Percentiles rank a stretch among this genome's conserved stretches.
phyloP scores from a whole-genome alignment of 2,797 vertebrate genomes.

The Xenentodon cancila region DNA sequence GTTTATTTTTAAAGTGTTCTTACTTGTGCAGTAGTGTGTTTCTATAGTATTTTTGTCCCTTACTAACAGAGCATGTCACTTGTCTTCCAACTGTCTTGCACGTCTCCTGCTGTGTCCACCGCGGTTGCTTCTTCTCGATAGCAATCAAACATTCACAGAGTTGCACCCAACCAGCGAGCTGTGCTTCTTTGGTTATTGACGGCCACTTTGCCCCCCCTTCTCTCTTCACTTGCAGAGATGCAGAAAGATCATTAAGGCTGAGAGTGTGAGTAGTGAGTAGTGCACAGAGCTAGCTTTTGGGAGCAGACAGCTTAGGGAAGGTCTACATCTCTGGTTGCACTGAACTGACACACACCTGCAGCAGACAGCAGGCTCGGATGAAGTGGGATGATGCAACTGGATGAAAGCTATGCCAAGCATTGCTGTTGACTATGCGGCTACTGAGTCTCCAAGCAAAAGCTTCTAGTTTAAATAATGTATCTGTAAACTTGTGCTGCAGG shows the following conservation, averaged over 20 bases:
- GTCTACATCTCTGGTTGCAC: conserved; percentile 48
- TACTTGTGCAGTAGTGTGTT: not conserved
- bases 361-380: conserved; percentile 44
- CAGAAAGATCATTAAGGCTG: conserved; percentile 79
- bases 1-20: not conserved
- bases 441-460: conserved; percentile 43
- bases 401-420: conserved; percentile 58
- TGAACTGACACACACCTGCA: conserved; percentile 50
- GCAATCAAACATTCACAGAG: conserved; percentile 15
- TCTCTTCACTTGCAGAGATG: conserved; percentile 80
- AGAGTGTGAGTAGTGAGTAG: conserved; percentile 79
- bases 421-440: conserved; percentile 50
- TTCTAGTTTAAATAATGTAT: conserved; percentile 44
- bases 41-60: not conserved
- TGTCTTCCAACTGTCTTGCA: conserved; percentile 61
- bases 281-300: conserved; percentile 69
- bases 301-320: conserved; percentile 52
- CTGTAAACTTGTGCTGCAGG: conserved; percentile 33
- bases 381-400: conserved; percentile 53
- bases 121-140: conserved; percentile 8
- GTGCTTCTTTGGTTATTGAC: conserved; percentile 60
- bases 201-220: conserved; percentile 53
- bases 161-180: conserved; percentile 36
- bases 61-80: conserved; percentile 69
- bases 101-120: conserved; percentile 43